These are phyloP conservation scores for Odontamblyopus lacepedii DNA, from an alignment of 2,797 vertebrate genomes.

Conservation along the genomic window DNA sequence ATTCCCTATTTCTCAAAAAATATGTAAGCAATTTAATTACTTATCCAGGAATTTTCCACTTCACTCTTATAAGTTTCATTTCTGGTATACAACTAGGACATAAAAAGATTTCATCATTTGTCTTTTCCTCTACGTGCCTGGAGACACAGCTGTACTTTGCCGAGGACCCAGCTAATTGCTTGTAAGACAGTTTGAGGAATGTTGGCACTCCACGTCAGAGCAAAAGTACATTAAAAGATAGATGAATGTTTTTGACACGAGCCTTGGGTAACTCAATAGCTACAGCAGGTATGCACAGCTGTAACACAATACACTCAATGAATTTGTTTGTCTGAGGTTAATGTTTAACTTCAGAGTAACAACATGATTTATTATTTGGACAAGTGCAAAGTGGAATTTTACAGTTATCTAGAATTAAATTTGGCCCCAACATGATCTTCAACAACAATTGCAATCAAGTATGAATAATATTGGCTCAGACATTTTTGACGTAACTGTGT, in stretches of 20 bases:
- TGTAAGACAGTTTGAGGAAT: conserved; percentile 52
- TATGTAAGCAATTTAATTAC: not conserved
- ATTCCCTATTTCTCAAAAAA: not conserved
- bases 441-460: conserved; percentile 35
- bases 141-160: conserved; percentile 15
- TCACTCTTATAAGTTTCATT: not conserved
- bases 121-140: conserved; percentile 25
- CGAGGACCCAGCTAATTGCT: conserved; percentile 37
- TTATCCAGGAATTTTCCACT: not conserved
- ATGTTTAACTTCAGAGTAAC: conserved; percentile 52
- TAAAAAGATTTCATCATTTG: conserved; percentile 31
- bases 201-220: conserved; percentile 44
- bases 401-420: conserved; percentile 50
- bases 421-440: conserved; percentile 27
- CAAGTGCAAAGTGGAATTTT: conserved; percentile 63
- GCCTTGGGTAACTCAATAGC: conserved; percentile 58
- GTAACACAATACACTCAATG: conserved; percentile 53
- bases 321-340: conserved; percentile 58
- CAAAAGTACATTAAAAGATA: conserved; percentile 38
- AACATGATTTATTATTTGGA: conserved; percentile 48
- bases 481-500: conserved; percentile 30
- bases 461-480: conserved; percentile 47
- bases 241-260: conserved; percentile 42
- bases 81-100: conserved; percentile 13
- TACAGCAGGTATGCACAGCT: conserved; percentile 39